Conservation (phyloP, 2,888 invertebrate species). For the Zygogramma bicolorata region DNA sequence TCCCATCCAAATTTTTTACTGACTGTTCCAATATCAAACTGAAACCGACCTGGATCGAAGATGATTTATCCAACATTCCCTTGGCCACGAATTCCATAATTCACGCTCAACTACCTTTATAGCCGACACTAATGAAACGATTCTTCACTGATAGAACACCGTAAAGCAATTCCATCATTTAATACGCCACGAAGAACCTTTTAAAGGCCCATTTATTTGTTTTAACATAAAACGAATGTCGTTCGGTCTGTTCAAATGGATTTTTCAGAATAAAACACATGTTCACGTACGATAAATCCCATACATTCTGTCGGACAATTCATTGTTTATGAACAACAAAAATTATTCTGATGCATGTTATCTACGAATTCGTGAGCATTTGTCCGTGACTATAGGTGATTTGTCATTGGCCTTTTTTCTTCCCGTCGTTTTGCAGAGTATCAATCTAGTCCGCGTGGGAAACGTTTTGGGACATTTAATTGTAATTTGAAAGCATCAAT, state of each 20-base stretch:
- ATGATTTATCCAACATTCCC: not conserved
- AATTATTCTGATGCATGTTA: constrained; percentile 7
- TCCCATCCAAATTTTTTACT: not conserved
- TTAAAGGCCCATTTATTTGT: not conserved
- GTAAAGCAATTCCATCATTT: not conserved
- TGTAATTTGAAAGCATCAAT: not conserved
- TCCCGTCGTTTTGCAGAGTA: not conserved
- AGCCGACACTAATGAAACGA: constrained; percentile 1
- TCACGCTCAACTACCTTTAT: not conserved
- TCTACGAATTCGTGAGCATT: not conserved
- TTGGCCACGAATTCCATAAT: not conserved
- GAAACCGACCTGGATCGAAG: not conserved
- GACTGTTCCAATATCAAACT: not conserved
- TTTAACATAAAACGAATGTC: constrained; percentile 4
- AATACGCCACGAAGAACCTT: constrained; percentile 3
- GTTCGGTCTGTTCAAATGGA: not conserved
- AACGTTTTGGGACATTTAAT: not conserved
- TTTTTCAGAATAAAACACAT: not conserved
- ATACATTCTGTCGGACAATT: not conserved
- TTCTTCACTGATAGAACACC: not conserved
- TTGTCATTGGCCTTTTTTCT: not conserved
- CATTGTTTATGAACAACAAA: not conserved
- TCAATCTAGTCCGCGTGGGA: not conserved
- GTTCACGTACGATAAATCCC: not conserved
- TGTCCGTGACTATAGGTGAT: not conserved